phyloP scores from a whole-genome alignment of 2,113 vertebrate genomes.

The Aleadryas rufinucha region DNA sequence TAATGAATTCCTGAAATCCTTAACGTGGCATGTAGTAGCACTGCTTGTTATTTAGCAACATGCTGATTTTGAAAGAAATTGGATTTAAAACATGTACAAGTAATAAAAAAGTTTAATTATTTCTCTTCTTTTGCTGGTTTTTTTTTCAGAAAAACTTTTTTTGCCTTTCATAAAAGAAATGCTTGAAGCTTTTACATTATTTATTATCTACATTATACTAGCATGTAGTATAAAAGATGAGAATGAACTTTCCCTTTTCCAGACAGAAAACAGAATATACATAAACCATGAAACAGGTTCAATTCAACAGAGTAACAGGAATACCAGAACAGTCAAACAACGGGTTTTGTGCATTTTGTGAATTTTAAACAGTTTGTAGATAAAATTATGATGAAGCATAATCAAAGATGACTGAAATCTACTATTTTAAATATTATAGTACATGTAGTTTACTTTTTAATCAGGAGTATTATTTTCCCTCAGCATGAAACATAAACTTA shows the following conservation, averaged over 20 bases:
- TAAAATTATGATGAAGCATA: background rate
- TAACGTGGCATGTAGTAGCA: background rate
- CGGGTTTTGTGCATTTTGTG: background rate
- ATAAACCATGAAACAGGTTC: background rate
- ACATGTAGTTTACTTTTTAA: slow-evolving; percentile 7
- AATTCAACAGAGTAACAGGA: background rate
- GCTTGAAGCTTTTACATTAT: background rate
- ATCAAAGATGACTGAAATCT: slow-evolving; percentile 4
- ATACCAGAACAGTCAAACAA: background rate
- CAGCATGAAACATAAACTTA: background rate
- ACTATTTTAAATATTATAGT: background rate
- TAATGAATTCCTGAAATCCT: background rate
- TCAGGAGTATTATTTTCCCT: background rate
- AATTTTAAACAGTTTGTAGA: background rate
- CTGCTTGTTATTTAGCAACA: background rate
- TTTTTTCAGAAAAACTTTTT: background rate
- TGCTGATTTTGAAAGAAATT: background rate
- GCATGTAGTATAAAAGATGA: background rate
- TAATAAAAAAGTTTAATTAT: background rate
- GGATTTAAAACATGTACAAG: background rate
- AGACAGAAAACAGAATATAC: background rate
- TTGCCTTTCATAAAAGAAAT: background rate
- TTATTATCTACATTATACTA: background rate
- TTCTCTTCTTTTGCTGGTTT: background rate
- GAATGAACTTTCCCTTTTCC: background rate